Conservation (phyloP, 2,888 invertebrate species). For the Enchytraeus crypticus region DNA sequence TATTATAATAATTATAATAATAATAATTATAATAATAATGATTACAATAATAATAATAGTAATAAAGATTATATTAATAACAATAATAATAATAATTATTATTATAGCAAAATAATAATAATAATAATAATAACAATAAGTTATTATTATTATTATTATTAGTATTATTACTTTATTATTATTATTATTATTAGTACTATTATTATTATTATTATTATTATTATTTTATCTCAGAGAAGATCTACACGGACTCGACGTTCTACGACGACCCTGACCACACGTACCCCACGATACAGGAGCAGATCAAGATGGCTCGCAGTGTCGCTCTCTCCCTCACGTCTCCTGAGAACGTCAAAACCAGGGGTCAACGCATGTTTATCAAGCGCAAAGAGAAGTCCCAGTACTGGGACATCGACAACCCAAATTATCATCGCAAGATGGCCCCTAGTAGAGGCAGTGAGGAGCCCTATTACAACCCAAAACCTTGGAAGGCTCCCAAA, state of each 20-base stretch:
- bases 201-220: not conserved
- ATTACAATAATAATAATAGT: not conserved
- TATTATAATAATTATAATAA: not conserved
- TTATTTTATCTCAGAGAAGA: slow-evolving; percentile 36
- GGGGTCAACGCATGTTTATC: slow-evolving; percentile 92
- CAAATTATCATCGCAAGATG: not conserved
- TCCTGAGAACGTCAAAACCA: slow-evolving; percentile 72
- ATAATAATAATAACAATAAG: not conserved
- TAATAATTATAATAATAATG: too few species aligned
- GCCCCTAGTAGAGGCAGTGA: not conserved
- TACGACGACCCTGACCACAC: slow-evolving; percentile 45
- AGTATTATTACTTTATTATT: too few species aligned
- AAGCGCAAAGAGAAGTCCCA: slow-evolving; percentile 86
- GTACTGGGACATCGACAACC: slow-evolving; percentile 64
- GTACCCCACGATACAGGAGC: slow-evolving; percentile 92
- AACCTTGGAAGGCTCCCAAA: slow-evolving; percentile 1
- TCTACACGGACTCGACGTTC: slow-evolving; percentile 48
- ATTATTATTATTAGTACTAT: too few species aligned
- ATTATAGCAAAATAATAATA: not conserved
- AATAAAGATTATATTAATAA: not conserved
- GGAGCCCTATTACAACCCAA: slow-evolving; percentile 1
- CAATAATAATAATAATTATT: not conserved
- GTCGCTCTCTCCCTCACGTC: slow-evolving; percentile 87
- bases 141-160: too few species aligned
- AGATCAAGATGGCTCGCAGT: slow-evolving; percentile 82